Evolutionary conservation across 2,888 invertebrate genomes (phyloP).

Genomic region (Pandemis heparana): DNA sequence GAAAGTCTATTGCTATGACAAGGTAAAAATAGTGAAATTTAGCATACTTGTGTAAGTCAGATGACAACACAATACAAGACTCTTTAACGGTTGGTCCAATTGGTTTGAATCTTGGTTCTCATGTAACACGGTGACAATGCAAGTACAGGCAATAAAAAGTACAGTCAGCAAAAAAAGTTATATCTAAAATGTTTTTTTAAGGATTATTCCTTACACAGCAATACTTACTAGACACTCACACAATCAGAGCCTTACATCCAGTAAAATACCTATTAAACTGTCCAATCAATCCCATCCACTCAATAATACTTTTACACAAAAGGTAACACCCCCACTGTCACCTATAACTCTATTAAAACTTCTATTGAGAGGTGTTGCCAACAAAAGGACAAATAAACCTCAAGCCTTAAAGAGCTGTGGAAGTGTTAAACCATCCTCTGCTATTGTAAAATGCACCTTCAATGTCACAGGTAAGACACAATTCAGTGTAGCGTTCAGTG

Average conservation of each 20-base stretch:
- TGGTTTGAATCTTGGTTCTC: too few relatives aligned
- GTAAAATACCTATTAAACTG: neutral
- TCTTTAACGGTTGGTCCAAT: too few relatives aligned
- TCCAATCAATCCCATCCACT: slow-evolving; percentile 1
- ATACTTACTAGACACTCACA: too few relatives aligned
- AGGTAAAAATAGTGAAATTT: too few relatives aligned
- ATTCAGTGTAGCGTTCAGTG: neutral
- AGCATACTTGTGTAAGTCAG: too few relatives aligned
- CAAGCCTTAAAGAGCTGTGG: slow-evolving; percentile 14
- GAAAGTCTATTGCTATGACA: too few relatives aligned
- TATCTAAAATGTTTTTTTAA: too few relatives aligned
- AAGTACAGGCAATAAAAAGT: too few relatives aligned
- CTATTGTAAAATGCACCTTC: slow-evolving; percentile 16
- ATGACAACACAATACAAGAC: too few relatives aligned
- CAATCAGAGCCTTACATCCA: neutral
- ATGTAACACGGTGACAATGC: too few relatives aligned
- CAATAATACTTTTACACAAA: slow-evolving; percentile 33
- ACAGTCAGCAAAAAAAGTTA: too few relatives aligned
- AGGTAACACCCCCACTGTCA: slow-evolving; percentile 7
- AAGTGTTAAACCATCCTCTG: slow-evolving; percentile 19
- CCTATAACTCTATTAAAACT: slow-evolving; percentile 32
- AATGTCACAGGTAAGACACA: neutral
- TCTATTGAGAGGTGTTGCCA: slow-evolving; percentile 17
- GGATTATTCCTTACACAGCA: too few relatives aligned
- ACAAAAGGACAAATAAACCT: slow-evolving; percentile 35